Base-by-base conservation (phyloP, 1,140 invertebrate species). In the Ridgeia piscesae region DNA sequence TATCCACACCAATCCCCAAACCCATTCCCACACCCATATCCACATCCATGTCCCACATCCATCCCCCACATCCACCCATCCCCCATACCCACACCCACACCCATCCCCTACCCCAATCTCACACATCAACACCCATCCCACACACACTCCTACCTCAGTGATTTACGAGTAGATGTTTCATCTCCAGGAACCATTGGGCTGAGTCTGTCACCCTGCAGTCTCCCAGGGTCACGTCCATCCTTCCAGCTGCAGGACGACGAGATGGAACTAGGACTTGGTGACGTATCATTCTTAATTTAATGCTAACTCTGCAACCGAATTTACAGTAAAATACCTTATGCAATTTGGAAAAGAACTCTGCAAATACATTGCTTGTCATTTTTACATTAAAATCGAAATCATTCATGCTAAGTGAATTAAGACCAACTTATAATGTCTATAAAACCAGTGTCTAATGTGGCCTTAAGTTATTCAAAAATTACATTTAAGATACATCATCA, bases 201-300 rank as follows among this genome's bases (percentile, higher is more conserved):
- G 33, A 97, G 97, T 93, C 95, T 98, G 77, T 96, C 96, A 27
- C 96, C 98, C 0, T 98, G 98, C 94, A 97, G 97, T 91, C 95
- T 98, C 88, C 98, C 98, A 93, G 97, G 97, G n/a, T 93, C 94
- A 95, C 95, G 95, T 0, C 96, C 97, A 0, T 96, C 97, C 92
- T 98, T 98, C 94, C 96, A 97, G 33, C 95, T 98, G 42, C 96
- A 96, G 14, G 91, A 95, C 0, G 97, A 97, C 94, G 97, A 98
- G 95, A 97, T 98, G 95, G 98, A 98, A 96, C 96, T 98, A 14
- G 98, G 98, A 0, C 96, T 98, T 34, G 95, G 91, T 92, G 50
- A 91, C 27, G 58, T 77, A 77, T 21, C 27, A 21, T 77, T 77
- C 58, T 77, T 77, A 77, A 77, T 77, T 77, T 21, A 21, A 6